Conservation (phyloP, 2,113 vertebrate genomes). For the Chascanopsetta lugubris region DNA sequence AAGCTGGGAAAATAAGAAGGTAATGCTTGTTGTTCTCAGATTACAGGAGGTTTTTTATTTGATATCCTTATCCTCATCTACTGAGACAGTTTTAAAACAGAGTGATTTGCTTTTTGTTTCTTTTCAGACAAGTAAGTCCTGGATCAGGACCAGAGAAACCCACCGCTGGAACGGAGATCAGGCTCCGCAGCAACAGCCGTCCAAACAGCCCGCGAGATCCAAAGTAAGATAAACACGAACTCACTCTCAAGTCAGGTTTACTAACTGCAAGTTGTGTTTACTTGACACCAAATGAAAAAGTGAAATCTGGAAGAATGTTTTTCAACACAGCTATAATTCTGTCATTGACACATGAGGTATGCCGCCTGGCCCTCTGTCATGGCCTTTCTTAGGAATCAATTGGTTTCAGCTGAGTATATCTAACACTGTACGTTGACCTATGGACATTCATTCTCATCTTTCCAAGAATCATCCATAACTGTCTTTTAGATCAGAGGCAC, state of each 20-base stretch:
- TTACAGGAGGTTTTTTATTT: background rate
- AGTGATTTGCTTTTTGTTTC: background rate
- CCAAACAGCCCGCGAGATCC: constrained; percentile 81
- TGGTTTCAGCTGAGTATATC: background rate
- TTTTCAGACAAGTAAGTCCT: constrained; percentile 73
- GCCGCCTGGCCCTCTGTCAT: constrained; percentile 3
- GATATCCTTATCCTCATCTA: background rate
- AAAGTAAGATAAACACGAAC: constrained; percentile 63
- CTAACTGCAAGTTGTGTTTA: background rate
- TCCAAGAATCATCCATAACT: constrained; percentile 10
- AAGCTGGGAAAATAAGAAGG: background rate
- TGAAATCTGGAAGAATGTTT: background rate
- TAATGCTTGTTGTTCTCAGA: background rate
- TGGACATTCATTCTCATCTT: constrained; percentile 13
- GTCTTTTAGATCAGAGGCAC: constrained; percentile 2
- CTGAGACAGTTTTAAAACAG: background rate
- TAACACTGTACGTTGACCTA: background rate
- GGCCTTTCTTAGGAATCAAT: background rate
- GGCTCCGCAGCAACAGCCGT: constrained; percentile 74
- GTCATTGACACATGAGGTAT: background rate
- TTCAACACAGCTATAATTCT: background rate
- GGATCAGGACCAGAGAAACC: constrained; percentile 75
- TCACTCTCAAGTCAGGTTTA: background rate
- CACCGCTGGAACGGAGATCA: constrained; percentile 68
- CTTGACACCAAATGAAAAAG: background rate